phyloP scores from a whole-genome alignment of 2,113 vertebrate genomes.

The Apaloderma vittatum region DNA sequence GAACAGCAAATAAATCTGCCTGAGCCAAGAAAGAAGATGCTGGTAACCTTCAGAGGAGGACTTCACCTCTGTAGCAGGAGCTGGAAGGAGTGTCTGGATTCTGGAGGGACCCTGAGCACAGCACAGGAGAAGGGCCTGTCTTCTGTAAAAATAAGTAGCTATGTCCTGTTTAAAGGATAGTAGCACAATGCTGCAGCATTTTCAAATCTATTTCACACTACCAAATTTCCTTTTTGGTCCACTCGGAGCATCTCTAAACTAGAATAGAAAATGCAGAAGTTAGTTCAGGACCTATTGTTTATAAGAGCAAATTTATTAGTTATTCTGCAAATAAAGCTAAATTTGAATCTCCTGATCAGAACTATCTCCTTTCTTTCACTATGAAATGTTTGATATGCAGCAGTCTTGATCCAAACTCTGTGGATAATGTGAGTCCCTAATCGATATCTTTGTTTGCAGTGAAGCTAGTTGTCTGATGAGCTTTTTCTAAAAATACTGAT shows the following conservation, averaged over 20 bases:
- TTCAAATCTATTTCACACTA: neutral
- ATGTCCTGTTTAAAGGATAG: neutral
- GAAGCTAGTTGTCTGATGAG: neutral
- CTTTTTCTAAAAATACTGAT: conserved; percentile 1
- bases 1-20: neutral
- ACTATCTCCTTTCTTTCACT: neutral
- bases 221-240: neutral
- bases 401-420: neutral
- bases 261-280: neutral
- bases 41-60: neutral
- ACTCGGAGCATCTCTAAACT: neutral
- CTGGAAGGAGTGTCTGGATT: neutral
- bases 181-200: neutral
- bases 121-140: neutral
- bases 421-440: neutral
- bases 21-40: neutral
- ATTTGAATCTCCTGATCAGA: neutral
- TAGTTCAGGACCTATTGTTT: neutral
- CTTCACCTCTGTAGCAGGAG: neutral
- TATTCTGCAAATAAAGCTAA: neutral
- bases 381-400: neutral
- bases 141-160: neutral
- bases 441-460: neutral
- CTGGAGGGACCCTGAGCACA: neutral
- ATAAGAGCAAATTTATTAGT: neutral